Conservation (phyloP, 64 coral and sea anemone genomes). For the Catalaphyllia jardinei region DNA sequence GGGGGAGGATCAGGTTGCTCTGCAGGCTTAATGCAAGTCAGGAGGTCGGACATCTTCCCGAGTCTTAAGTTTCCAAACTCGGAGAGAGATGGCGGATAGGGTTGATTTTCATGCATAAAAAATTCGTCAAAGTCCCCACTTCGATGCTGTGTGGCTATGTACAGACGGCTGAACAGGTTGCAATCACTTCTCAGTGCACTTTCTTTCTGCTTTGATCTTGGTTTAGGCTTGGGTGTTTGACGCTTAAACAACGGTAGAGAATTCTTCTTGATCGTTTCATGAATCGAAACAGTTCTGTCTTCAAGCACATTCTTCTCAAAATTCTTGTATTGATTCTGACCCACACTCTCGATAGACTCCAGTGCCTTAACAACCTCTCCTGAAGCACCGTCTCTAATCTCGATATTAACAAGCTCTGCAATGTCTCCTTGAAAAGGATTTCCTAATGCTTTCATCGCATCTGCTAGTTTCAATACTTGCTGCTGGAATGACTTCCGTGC, state of each 20-base stretch:
- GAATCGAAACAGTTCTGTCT: slow-evolving; percentile 17
- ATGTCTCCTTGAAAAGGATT: too few relatives aligned
- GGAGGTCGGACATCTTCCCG: not conserved
- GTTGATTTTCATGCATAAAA: slow-evolving; percentile 48
- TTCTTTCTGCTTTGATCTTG: slow-evolving; percentile 1
- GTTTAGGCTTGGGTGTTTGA: not conserved
- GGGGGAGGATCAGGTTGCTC: too few relatives aligned
- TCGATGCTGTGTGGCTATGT: slow-evolving; percentile 23
- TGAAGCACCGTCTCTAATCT: too few relatives aligned
- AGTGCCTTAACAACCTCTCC: too few relatives aligned
- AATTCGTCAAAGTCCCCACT: slow-evolving; percentile 51
- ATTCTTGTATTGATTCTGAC: slow-evolving; percentile 4
- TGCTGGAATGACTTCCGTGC: too few relatives aligned
- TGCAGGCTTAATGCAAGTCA: too few relatives aligned
- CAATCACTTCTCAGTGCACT: slow-evolving; percentile 14
- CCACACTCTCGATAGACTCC: too few relatives aligned
- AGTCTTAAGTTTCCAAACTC: slow-evolving; percentile 24
- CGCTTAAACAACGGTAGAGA: slow-evolving; percentile 23
- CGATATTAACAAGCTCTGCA: too few relatives aligned
- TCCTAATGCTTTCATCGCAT: too few relatives aligned
- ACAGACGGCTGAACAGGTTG: slow-evolving; percentile 30
- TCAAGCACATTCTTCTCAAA: not conserved
- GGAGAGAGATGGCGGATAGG: slow-evolving; percentile 29
- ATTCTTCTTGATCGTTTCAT: slow-evolving; percentile 44
- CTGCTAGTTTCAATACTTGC: too few relatives aligned